These are phyloP conservation scores for Pedionomus torquatus DNA, from an alignment of 2,113 vertebrate genomes.

Conservation along the genomic window DNA sequence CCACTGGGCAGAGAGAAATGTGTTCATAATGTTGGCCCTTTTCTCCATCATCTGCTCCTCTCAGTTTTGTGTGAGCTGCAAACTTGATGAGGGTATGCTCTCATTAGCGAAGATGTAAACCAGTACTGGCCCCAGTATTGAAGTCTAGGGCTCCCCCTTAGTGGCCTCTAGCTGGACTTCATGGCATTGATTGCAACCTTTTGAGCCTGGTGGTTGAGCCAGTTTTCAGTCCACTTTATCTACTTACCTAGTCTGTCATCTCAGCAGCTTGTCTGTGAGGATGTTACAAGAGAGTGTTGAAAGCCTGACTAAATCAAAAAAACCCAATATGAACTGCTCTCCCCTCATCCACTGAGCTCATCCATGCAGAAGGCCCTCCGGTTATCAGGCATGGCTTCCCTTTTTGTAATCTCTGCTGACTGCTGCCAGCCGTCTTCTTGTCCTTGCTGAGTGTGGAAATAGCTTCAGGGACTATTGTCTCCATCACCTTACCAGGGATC, in stretches of 20 bases:
- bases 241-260: neutral
- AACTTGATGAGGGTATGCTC: neutral
- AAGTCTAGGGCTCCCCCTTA: neutral
- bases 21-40: too few species aligned
- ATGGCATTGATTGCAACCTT: neutral
- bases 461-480: neutral
- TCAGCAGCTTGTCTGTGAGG: neutral
- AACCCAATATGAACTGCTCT: neutral
- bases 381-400: neutral
- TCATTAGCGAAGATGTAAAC: neutral
- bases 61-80: neutral
- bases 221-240: neutral
- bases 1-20: neutral
- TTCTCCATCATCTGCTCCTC: neutral
- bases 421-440: neutral
- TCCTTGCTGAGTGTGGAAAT: neutral
- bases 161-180: neutral
- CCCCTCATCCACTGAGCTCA: too few species aligned
- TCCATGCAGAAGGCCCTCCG: neutral
- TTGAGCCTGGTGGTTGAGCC: neutral
- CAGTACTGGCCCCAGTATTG: neutral
- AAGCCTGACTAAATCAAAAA: neutral
- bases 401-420: neutral
- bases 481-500: neutral
- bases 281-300: neutral